A percentile compares a stretch with the other conserved stretches of the same genome.
phyloP scores from a whole-genome alignment of 2,888 invertebrate species.

The Aleiodes testaceus region DNA sequence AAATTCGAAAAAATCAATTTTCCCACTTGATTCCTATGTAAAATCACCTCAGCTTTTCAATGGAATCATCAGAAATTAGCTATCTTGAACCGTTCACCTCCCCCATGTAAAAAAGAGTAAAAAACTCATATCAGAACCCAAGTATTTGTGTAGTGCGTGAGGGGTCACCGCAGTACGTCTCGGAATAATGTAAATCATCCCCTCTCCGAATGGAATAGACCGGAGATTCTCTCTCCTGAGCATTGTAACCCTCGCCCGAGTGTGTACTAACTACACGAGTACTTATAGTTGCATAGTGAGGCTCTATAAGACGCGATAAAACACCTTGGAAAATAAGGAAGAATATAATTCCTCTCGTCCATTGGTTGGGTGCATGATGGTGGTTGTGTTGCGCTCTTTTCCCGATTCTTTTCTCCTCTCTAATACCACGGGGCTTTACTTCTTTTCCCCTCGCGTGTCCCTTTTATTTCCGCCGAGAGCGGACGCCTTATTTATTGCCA shows the following conservation, averaged over 20 bases:
- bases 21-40: too few species aligned
- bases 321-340: conserved; percentile 28
- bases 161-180: background rate
- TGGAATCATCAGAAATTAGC: too few species aligned
- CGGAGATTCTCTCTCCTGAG: background rate
- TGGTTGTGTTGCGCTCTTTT: background rate
- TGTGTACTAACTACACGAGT: conserved; percentile 23
- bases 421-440: background rate
- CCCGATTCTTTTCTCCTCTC: conserved; percentile 11
- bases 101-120: too few species aligned
- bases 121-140: background rate
- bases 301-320: conserved; percentile 22
- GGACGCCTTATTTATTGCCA: conserved; percentile 40
- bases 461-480: conserved; percentile 39
- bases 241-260: conserved; percentile 13
- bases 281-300: conserved; percentile 21
- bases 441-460: conserved; percentile 12
- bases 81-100: too few species aligned
- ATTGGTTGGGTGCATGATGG: background rate
- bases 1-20: too few species aligned
- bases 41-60: too few species aligned
- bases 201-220: background rate
- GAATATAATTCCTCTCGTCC: conserved; percentile 23
- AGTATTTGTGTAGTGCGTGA: background rate
- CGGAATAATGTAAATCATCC: conserved; percentile 26